These are phyloP conservation scores for Scyliorhinus canicula DNA, from an alignment of 2,797 vertebrate genomes.

Conservation along the genomic window DNA sequence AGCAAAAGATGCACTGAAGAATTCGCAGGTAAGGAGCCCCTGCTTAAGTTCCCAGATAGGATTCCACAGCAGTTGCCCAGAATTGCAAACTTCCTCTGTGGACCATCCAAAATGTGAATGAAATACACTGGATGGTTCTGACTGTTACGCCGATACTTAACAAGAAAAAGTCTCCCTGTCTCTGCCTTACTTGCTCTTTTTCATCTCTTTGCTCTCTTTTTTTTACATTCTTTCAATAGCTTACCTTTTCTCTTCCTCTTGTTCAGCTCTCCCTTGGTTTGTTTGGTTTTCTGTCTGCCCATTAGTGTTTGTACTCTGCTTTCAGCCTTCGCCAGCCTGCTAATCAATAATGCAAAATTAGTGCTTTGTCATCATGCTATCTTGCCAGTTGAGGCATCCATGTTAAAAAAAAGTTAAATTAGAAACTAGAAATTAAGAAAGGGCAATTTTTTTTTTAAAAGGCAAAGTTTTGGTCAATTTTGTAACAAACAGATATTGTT, in stretches of 20 bases:
- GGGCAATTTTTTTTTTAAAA: background rate
- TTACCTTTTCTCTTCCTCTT: background rate
- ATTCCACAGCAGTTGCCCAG: no score
- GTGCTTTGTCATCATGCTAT: no score
- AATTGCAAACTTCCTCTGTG: no score
- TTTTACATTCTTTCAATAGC: background rate
- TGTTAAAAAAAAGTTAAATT: background rate
- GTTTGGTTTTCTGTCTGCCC: background rate
- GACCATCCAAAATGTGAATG: no score
- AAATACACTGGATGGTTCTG: no score
- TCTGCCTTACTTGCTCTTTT: background rate
- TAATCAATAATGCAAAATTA: background rate
- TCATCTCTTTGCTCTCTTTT: background rate
- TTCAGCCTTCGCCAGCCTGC: background rate
- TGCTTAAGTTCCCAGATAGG: no score
- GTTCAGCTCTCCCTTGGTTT: background rate
- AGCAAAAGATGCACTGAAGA: no score
- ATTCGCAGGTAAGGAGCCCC: no score
- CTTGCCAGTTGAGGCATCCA: background rate
- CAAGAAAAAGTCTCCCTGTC: no score
- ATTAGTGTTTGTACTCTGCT: background rate
- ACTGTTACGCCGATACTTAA: no score
- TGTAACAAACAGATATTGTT: background rate
- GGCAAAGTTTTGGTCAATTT: background rate
- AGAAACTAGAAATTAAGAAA: background rate